Evolutionary conservation across 2,888 invertebrate genomes (phyloP), one percentile per base, ranked within the genome.

Genomic region (Drosophila multiciliata): DNA sequence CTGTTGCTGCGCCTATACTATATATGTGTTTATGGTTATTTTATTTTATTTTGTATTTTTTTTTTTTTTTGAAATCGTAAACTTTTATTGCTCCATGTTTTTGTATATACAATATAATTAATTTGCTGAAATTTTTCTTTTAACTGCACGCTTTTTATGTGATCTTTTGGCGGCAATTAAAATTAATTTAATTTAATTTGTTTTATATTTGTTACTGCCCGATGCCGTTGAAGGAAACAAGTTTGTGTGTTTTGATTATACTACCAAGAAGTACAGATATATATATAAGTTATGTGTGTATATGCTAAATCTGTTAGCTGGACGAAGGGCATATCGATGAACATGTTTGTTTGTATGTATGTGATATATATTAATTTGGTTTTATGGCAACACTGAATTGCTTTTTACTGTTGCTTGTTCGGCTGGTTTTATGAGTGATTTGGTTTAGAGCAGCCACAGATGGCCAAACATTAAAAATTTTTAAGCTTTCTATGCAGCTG

Each of bases 171-270:
- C 73, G 75, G 87, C 86, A 87, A 85, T 85, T 85, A 87, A 85
- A 85, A 83, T 86, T 66, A 88, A 83, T 88, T 85, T 83, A 86
- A 85, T 85, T 88, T 84, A 87, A 85, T 83, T 84, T 87, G 85
- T 78, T 81, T 85, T 81, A 83, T 80, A 86, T 82, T 72, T 75
- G 73, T 87, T 68, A 58, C 71, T 67, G 71, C 72, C 55, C 72
- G 79, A 29, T 65, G 78, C 59, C 65, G 82, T 62, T 71, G 80
- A 59, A 65, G 60, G 66, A 81, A 83, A 86, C 83, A 82, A 78
- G 84, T 83, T 82, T 83, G 67, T 72, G 66, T 79, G 73, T 75
- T 80, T 80, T 78, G 73, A 83, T 85, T 86, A 71, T 75, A 77
- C 71, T 68, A 78, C 60, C 38, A 59, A 45, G 17, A 29, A 55